Evolutionary conservation across 2,113 vertebrate species (phyloP), one percentile per base, ranked within the genome.

Genomic region (Colistium nudipinnis): DNA sequence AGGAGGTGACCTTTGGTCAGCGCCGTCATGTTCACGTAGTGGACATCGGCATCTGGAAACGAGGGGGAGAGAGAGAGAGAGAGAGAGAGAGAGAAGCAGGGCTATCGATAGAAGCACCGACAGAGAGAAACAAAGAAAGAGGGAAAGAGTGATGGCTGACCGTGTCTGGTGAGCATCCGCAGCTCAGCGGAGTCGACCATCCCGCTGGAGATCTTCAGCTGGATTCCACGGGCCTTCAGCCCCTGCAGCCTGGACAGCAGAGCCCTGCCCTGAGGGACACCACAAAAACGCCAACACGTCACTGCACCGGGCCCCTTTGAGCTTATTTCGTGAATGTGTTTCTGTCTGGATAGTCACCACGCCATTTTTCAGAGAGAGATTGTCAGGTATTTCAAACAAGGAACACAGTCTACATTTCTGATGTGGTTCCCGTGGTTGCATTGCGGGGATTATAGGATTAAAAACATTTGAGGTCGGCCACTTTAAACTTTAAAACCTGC

Each of bases 11-110:
- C 96, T 77, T 93, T 94, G n/a, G 93, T 97, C 33, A 98, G 95
- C 2, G 94, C 94, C 0, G 93, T 90, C 94, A 94, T 98, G 90
- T 98, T 97, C 87, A 98, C 89, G 45, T 95, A 94, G 48, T 95
- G 91, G 72, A 98, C 94, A 36, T 98, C 95, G 0, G 96, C 96
- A 77, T 94, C 97, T 98, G n/a, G 66, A 70, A 76, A 78, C 4
- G 33, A 76, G 27, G 57, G 30, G 4, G 19, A 44, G 8, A 31
- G 4, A 31, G 14, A 10, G 16, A 41, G 2, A n/a, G n/a, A n/a
- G n/a, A n/a, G n/a, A n/a, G 39, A 7, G 17, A 33, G 12, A 41
- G 4, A 16, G 7, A 22, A 49, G 1, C 13, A 10, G 4, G 33
- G 12, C 7, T n/a, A 19, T n/a, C 11, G 7, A 45, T 12, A n/a